Evolutionary conservation across 2,888 invertebrate genomes (phyloP), one percentile per base, ranked within the genome.

Genomic region (Mythimna vitellina): DNA sequence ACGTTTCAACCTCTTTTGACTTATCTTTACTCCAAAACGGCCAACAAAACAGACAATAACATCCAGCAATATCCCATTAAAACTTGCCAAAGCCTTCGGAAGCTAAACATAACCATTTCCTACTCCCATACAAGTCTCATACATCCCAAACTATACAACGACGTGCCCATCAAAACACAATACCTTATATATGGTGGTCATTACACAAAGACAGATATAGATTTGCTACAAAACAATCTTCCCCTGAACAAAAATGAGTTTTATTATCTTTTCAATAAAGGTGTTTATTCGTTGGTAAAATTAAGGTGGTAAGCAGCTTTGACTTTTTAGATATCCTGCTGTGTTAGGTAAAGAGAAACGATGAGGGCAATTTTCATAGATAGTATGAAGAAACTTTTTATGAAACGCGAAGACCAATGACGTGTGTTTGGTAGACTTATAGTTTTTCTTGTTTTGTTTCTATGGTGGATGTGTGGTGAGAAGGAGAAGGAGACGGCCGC

Each of bases 101-200:
- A 81, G 72, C 81, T 74, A 91, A 91, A 92, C 93, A 95, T 94
- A 93, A 93, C 94, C 93, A 93, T 94, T 94, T 93, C 92, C 93
- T 91, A 87, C 87, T 92, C 87, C 88, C 93, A 91, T 93, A 91
- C 86, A 89, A 89, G 84, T 86, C 86, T 87, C 91, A 93, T 94
- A 91, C 91, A 90, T 93, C 90, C 85, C 88, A 89, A 92, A 93
- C 94, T 92, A 93, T 92, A 32, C 62, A 78, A 90, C 92, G 92
- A 94, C 94, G 90, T 91, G 85, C 89, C 94, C 93, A 96, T 96
- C 96, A 95, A 95, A 95, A 93, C 92, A 96, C 96, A 96, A 96
- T 96, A 95, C 94, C 92, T 95, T 95, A 95, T 95, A 93, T 93
- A 96, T 95, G 89, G 92, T 90, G 85, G 88, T 89, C 93, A 93